phyloP scores from a whole-genome alignment of 92 coral and sea anemone genomes.

The Montipora capitata region DNA sequence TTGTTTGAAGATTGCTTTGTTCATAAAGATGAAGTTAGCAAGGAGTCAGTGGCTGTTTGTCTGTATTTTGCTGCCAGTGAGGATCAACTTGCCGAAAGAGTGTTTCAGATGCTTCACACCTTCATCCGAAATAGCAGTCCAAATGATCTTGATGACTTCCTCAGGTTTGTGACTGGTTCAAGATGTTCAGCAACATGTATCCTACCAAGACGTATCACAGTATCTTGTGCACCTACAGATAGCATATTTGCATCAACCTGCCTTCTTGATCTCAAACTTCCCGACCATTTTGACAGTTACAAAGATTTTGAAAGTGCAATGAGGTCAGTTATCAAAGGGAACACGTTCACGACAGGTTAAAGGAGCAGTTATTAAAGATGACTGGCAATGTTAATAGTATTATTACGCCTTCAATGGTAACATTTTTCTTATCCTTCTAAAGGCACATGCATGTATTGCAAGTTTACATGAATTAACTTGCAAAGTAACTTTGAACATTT shows the following conservation, averaged over 20 bases:
- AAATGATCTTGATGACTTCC: constrained; percentile 37
- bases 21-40: constrained; percentile 31
- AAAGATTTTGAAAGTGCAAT: constrained; percentile 59
- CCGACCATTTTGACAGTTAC: constrained; percentile 44
- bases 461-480: constrained; percentile 1
- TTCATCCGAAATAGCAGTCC: constrained; percentile 34
- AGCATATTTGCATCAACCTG: constrained; percentile 59
- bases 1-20: constrained; percentile 63
- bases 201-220: constrained; percentile 37
- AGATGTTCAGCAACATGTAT: constrained; percentile 22
- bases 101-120: constrained; percentile 34
- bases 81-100: constrained; percentile 37
- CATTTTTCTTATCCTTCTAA: not conserved
- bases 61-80: constrained; percentile 29
- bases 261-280: constrained; percentile 55
- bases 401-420: not conserved
- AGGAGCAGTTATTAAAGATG: constrained; percentile 14
- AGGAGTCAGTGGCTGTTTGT: constrained; percentile 22
- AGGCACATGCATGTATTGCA: constrained; percentile 2
- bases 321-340: constrained; percentile 58
- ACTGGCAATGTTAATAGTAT: constrained; percentile 10
- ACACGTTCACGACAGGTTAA: constrained; percentile 55
- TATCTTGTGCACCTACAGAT: constrained; percentile 10
- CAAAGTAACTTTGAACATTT: not conserved
- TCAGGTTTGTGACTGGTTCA: constrained; percentile 57